Conservation (phyloP, 2,888 invertebrate species). For the Mythimna lalbum region DNA sequence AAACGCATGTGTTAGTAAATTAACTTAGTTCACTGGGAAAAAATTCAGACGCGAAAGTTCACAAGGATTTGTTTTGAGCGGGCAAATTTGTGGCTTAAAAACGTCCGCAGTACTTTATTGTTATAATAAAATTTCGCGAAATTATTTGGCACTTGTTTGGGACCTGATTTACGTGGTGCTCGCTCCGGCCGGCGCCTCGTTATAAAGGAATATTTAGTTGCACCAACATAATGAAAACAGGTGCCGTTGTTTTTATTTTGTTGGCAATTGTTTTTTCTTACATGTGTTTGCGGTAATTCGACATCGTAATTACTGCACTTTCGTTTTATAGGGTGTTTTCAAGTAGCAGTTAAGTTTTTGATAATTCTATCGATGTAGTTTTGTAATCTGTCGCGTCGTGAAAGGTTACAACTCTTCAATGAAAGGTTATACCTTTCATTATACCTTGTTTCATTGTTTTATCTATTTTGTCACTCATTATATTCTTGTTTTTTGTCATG, state of each 20-base stretch:
- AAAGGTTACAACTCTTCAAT: constrained; percentile 30
- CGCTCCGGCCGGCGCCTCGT: constrained; percentile 66
- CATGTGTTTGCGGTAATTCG: constrained; percentile 35
- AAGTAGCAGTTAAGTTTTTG: constrained; percentile 15
- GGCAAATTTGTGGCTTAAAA: constrained; percentile 79
- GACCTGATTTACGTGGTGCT: constrained; percentile 75
- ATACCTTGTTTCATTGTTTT: constrained; percentile 10
- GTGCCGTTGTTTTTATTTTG: constrained; percentile 47
- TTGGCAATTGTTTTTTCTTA: constrained; percentile 50
- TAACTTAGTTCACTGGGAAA: constrained; percentile 64
- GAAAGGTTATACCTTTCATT: constrained; percentile 36
- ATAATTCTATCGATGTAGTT: constrained; percentile 13
- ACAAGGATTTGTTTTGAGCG: constrained; percentile 78
- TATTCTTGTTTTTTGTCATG: constrained; percentile 14
- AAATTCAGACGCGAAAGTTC: constrained; percentile 69
- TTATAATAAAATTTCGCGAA: constrained; percentile 82
- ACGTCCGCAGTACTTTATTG: constrained; percentile 80
- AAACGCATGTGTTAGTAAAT: constrained; percentile 61
- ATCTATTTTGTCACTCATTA: constrained; percentile 29
- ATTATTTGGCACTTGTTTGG: constrained; percentile 78
- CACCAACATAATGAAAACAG: constrained; percentile 54
- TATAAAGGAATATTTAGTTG: constrained; percentile 69
- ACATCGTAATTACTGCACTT: constrained; percentile 31
- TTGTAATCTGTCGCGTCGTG: constrained; percentile 2
- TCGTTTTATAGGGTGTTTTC: constrained; percentile 26